Evolutionary conservation across 2,797 vertebrate species (phyloP).

Genomic region (Esox lucius): DNA sequence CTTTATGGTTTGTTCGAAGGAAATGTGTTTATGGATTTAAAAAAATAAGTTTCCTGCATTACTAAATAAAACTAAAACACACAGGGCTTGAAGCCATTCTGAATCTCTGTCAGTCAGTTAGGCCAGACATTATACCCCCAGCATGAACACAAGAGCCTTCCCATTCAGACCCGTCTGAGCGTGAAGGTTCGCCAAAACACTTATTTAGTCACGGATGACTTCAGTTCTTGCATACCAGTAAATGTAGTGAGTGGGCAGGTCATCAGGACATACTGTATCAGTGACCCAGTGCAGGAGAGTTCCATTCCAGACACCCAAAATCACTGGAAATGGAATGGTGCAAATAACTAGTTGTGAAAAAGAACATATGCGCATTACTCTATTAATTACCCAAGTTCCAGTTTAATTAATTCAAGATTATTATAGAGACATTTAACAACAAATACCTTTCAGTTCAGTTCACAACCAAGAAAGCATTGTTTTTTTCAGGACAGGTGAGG

Average conservation of each 20-base stretch:
- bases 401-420: conserved; percentile 54
- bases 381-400: conserved; percentile 44
- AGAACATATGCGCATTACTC: background rate
- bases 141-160: conserved; percentile 56
- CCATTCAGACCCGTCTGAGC: conserved; percentile 51
- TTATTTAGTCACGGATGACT: conserved; percentile 60
- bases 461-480: conserved; percentile 1
- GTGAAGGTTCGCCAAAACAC: conserved; percentile 54
- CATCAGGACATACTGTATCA: conserved; percentile 38
- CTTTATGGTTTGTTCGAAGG: background rate
- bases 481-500: background rate
- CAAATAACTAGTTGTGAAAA: background rate
- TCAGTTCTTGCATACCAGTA: conserved; percentile 53
- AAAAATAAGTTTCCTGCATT: conserved; percentile 1
- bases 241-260: conserved; percentile 40
- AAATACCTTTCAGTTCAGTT: conserved; percentile 29
- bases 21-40: background rate
- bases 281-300: background rate
- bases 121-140: conserved; percentile 53
- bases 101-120: conserved; percentile 47
- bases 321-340: too few relatives aligned
- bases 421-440: conserved; percentile 41
- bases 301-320: background rate
- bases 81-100: conserved; percentile 39
- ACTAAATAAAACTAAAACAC: conserved; percentile 30